Percentiles rank a stretch among this genome's conserved stretches.
Conservation (phyloP, 2,888 invertebrate genomes). For the Oeneis ivallda region DNA sequence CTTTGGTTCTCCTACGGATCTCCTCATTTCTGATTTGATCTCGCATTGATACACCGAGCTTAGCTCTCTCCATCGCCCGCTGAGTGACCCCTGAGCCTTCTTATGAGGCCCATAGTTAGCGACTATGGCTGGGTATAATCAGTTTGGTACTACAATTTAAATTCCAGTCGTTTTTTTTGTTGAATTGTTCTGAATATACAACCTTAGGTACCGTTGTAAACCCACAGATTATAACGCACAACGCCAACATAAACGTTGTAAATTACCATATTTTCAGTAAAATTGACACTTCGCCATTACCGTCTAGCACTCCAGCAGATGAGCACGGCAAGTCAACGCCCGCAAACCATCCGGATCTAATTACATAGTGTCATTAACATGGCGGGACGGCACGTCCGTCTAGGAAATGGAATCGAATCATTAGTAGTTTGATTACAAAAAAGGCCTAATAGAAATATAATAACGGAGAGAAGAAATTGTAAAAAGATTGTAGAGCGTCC, state of each 20-base stretch:
- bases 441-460: constrained; percentile 83
- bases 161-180: background rate
- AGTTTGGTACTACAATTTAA: too few species aligned
- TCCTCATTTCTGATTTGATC: too few species aligned
- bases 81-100: too few species aligned
- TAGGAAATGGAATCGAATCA: constrained; percentile 82
- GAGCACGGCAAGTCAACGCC: constrained; percentile 75
- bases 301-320: constrained; percentile 57
- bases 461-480: constrained; percentile 81
- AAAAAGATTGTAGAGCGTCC: constrained; percentile 81
- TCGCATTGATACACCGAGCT: too few species aligned
- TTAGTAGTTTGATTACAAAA: constrained; percentile 82
- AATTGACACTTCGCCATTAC: constrained; percentile 76
- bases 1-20: too few species aligned
- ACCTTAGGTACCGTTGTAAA: background rate
- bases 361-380: constrained; percentile 80
- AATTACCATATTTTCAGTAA: constrained; percentile 78
- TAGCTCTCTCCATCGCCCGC: too few species aligned
- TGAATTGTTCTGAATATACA: background rate
- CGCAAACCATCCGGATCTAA: constrained; percentile 81
- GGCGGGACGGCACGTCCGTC: constrained; percentile 79
- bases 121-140: too few species aligned
- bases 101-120: too few species aligned
- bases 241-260: constrained; percentile 43
- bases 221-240: background rate